These are phyloP conservation scores for Mycalesis mineus DNA, from an alignment of 2,888 invertebrate species.

Conservation along the genomic window DNA sequence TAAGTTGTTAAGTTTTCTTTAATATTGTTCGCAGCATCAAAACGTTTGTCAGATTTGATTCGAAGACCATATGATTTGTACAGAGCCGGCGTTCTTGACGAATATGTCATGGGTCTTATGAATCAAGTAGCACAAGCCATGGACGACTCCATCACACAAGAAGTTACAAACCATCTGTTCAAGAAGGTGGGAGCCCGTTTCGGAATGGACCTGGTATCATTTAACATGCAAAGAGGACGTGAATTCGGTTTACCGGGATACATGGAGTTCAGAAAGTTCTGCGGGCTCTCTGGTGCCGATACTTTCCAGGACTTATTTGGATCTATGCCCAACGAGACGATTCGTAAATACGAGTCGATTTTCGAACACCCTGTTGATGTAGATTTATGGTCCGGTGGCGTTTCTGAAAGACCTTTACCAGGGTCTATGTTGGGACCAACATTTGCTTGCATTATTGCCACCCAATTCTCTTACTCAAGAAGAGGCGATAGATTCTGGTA, in stretches of 20 bases:
- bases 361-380: slow-evolving; percentile 95
- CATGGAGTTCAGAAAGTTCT: slow-evolving; percentile 95
- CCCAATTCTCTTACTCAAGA: slow-evolving; percentile 92
- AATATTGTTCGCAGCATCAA: slow-evolving; percentile 82
- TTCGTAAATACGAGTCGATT: slow-evolving; percentile 88
- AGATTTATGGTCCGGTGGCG: slow-evolving; percentile 96
- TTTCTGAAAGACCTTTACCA: slow-evolving; percentile 92
- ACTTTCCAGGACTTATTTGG: slow-evolving; percentile 89
- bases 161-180: slow-evolving; percentile 95
- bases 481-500: slow-evolving; percentile 95
- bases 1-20: neutral
- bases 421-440: slow-evolving; percentile 96
- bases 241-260: slow-evolving; percentile 95
- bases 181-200: slow-evolving; percentile 87
- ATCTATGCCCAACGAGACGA: slow-evolving; percentile 93
- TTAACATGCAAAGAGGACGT: slow-evolving; percentile 95
- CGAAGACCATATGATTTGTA: slow-evolving; percentile 93
- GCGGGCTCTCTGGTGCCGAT: slow-evolving; percentile 88
- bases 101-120: slow-evolving; percentile 94
- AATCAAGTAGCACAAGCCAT: slow-evolving; percentile 96
- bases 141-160: slow-evolving; percentile 94
- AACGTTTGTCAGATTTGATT: slow-evolving; percentile 91
- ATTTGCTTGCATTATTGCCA: slow-evolving; percentile 95
- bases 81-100: slow-evolving; percentile 92
- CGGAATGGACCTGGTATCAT: slow-evolving; percentile 93